Conservation (phyloP, 92 coral and sea anemone species). For the Bergia sp. region DNA sequence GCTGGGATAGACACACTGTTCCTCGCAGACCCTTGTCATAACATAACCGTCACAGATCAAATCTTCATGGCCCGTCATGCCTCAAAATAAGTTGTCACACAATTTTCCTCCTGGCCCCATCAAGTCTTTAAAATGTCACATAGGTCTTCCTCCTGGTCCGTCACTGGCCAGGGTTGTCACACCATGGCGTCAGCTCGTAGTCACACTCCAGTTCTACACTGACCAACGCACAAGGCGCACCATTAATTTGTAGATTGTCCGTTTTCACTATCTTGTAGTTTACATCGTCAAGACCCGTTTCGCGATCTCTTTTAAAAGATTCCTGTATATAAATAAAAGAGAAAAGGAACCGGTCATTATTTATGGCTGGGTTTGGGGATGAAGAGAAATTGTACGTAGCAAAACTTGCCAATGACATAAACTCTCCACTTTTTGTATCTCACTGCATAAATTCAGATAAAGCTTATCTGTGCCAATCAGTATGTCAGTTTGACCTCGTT, state of each 20-base stretch:
- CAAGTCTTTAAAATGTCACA: background rate
- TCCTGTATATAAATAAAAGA: constrained; percentile 51
- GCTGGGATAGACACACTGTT: background rate
- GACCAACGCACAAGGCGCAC: constrained; percentile 69
- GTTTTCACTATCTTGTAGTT: constrained; percentile 72
- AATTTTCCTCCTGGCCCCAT: background rate
- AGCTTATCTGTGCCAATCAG: too few species aligned
- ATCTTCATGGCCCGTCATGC: background rate
- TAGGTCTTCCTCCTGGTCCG: background rate
- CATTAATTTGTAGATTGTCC: constrained; percentile 72
- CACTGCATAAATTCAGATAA: too few species aligned
- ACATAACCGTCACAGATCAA: background rate
- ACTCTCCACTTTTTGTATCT: too few species aligned
- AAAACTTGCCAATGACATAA: too few species aligned
- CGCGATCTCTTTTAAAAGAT: constrained; percentile 85
- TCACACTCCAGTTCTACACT: constrained; percentile 87
- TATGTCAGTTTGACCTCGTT: too few species aligned
- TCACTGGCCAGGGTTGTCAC: constrained; percentile 66
- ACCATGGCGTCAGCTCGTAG: constrained; percentile 89
- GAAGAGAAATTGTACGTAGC: too few species aligned
- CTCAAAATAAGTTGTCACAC: background rate
- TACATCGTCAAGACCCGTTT: constrained; percentile 78
- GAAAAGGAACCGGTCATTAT: background rate
- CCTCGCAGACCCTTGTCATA: background rate
- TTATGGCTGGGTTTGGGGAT: too few species aligned